phyloP scores from a whole-genome alignment of 1,140 invertebrate genomes.

The Penaeus vannamei region DNA sequence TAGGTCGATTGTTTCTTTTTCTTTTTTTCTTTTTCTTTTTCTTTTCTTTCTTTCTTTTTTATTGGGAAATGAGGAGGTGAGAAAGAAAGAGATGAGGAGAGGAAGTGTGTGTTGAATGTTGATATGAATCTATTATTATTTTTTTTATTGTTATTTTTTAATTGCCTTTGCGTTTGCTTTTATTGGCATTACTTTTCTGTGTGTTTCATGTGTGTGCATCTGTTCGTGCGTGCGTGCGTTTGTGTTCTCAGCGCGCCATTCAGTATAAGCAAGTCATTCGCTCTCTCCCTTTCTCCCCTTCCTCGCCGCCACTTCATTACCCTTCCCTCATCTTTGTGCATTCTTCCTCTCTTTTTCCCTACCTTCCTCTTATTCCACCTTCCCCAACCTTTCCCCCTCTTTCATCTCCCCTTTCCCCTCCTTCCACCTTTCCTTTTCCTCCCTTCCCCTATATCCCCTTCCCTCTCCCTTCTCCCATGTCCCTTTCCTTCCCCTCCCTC shows the following conservation, averaged over 20 bases:
- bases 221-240: neutral
- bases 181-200: too few relatives aligned
- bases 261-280: neutral
- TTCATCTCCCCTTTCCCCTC: neutral
- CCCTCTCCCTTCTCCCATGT: neutral
- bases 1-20: too few relatives aligned
- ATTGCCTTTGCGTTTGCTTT: neutral
- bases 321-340: neutral
- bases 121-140: too few relatives aligned
- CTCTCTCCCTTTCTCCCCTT: neutral
- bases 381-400: neutral
- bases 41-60: too few relatives aligned
- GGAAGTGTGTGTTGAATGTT: too few relatives aligned
- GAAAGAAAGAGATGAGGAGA: too few relatives aligned
- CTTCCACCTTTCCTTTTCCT: neutral
- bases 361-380: neutral
- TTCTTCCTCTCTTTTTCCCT: slow-evolving; percentile 11
- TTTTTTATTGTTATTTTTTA: neutral
- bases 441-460: neutral
- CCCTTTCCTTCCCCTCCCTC: neutral
- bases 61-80: too few relatives aligned
- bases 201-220: too few relatives aligned
- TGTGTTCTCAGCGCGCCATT: neutral
- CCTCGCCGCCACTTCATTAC: neutral
- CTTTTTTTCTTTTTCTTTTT: too few relatives aligned